These are phyloP conservation scores for Listronotus bonariensis DNA, from an alignment of 1,140 invertebrate species.

Conservation along the genomic window DNA sequence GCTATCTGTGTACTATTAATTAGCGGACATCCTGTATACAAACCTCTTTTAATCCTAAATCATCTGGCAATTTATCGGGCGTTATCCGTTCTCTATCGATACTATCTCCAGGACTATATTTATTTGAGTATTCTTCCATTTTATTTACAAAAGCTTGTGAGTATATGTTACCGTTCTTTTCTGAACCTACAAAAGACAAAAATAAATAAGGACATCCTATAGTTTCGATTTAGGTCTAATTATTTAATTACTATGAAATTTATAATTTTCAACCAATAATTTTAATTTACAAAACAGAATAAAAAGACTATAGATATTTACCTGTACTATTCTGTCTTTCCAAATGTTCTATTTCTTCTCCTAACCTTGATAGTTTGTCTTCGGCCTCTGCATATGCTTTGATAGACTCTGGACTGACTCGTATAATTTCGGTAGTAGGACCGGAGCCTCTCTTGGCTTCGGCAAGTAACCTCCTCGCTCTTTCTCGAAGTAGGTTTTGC, in stretches of 20 bases:
- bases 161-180: conserved; percentile 46
- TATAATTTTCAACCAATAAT: no score
- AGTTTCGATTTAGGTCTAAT: no score
- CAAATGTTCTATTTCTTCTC: conserved; percentile 37
- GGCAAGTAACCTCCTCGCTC: conserved; percentile 86
- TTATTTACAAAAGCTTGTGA: conserved; percentile 33
- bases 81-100: conserved; percentile 68
- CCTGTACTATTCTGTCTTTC: conserved; percentile 40
- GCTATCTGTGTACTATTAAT: no score
- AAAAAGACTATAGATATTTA: not conserved
- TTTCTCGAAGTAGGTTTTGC: conserved; percentile 81
- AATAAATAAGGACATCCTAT: no score
- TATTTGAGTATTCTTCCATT: conserved; percentile 42
- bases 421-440: conserved; percentile 49
- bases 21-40: no score
- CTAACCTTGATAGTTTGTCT: conserved; percentile 40
- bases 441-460: conserved; percentile 74
- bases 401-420: conserved; percentile 42
- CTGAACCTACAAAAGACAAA: conserved; percentile 34
- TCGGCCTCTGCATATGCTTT: conserved; percentile 42
- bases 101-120: conserved; percentile 49
- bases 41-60: conserved; percentile 58
- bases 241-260: no score
- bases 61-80: conserved; percentile 61
- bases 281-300: no score